A percentile compares a stretch with the other conserved stretches of the same genome.
phyloP scores from a whole-genome alignment of 2,888 invertebrate genomes.

The Chironomus tentans region DNA sequence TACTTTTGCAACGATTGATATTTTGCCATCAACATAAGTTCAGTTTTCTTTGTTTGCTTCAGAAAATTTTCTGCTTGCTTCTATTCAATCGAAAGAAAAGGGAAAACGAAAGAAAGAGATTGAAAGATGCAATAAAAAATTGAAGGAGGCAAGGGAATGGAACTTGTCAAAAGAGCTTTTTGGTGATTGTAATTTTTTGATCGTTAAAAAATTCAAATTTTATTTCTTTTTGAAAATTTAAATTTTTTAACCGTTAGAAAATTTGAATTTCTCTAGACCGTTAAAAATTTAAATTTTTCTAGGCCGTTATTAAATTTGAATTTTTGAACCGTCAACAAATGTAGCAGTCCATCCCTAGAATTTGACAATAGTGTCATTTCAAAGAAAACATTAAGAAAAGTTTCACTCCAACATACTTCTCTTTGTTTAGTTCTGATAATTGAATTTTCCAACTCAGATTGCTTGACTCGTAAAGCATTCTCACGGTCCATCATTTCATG shows the following conservation, averaged over 20 bases:
- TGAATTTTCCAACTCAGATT: constrained; percentile 37
- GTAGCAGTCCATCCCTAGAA: too few relatives aligned
- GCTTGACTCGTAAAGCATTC: constrained; percentile 34
- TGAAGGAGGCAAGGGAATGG: neutral
- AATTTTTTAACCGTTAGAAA: too few relatives aligned
- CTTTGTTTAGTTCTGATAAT: constrained; percentile 35
- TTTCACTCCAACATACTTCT: constrained; percentile 30
- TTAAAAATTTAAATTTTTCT: too few relatives aligned
- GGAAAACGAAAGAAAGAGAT: neutral
- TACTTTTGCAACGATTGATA: constrained; percentile 36
- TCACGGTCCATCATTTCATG: constrained; percentile 38
- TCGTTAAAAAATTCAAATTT: too few relatives aligned
- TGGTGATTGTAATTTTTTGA: too few relatives aligned
- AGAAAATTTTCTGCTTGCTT: constrained; percentile 27
- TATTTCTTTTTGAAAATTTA: too few relatives aligned
- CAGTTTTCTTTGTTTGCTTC: constrained; percentile 29
- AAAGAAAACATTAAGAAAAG: too few relatives aligned
- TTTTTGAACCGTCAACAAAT: too few relatives aligned
- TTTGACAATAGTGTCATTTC: too few relatives aligned
- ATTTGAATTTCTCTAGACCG: too few relatives aligned
- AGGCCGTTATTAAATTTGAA: too few relatives aligned
- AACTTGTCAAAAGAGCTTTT: neutral
- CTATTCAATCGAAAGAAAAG: neutral
- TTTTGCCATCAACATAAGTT: constrained; percentile 37
- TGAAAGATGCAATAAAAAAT: neutral